Evolutionary conservation across 2,888 invertebrate genomes (phyloP).

Genomic region (Anaspis maculata): DNA sequence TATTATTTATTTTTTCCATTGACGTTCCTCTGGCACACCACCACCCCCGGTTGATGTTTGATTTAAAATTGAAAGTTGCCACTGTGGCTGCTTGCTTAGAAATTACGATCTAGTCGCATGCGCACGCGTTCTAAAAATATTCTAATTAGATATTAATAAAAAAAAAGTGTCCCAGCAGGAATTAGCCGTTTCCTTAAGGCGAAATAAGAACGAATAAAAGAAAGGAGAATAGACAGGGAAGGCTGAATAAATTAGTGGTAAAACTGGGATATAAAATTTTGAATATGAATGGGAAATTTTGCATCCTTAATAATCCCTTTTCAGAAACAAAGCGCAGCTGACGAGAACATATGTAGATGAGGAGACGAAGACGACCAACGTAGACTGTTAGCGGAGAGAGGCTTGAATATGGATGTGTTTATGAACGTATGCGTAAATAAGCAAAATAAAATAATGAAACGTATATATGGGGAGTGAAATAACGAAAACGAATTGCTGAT

Average conservation of each 20-base stretch:
- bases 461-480: too few species aligned
- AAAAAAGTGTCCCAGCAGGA: conserved; percentile 18
- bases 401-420: conserved; percentile 16
- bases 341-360: conserved; percentile 56
- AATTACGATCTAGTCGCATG: too few species aligned
- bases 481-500: too few species aligned
- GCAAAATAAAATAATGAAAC: too few species aligned
- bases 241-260: conserved; percentile 70
- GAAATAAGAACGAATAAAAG: conserved; percentile 25
- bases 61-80: too few species aligned
- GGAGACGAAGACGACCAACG: conserved; percentile 25
- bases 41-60: too few species aligned
- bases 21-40: too few species aligned
- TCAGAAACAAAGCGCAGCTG: conserved; percentile 50
- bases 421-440: conserved; percentile 10
- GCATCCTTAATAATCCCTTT: conserved; percentile 75
- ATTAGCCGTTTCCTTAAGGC: conserved; percentile 28
- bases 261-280: conserved; percentile 79
- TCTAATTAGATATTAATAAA: too few species aligned
- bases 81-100: too few species aligned
- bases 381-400: conserved; percentile 11
- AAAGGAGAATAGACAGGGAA: conserved; percentile 29
- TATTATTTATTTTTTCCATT: conserved; percentile 41
- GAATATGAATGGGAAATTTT: conserved; percentile 85
- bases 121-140: too few species aligned